Evolutionary conservation across 1,140 invertebrate species (phyloP).

Genomic region (Calliopsis andreniformis): DNA sequence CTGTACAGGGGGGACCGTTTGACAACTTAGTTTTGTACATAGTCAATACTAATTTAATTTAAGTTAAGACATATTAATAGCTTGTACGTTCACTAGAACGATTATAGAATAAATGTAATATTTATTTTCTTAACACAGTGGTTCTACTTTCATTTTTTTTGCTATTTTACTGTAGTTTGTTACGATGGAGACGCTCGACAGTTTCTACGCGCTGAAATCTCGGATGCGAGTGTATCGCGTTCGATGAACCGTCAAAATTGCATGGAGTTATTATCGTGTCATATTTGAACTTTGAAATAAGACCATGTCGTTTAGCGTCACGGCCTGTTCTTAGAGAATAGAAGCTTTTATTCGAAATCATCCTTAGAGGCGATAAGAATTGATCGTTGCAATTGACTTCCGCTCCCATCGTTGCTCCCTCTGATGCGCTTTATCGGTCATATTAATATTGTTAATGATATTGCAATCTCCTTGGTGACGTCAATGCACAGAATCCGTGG

Average conservation of each 20-base stretch:
- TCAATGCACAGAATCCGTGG: no score
- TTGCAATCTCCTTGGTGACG: neutral
- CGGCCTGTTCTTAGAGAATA: neutral
- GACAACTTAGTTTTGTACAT: constrained; percentile 37
- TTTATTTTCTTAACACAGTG: constrained; percentile 49
- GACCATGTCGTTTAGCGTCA: constrained; percentile 19
- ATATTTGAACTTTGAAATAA: constrained; percentile 40
- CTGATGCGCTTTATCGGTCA: neutral
- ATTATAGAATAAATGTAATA: constrained; percentile 55
- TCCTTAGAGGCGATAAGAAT: neutral
- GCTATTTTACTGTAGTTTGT: neutral
- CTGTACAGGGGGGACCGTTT: neutral
- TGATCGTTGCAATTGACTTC: neutral
- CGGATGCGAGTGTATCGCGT: neutral
- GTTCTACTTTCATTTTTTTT: no score
- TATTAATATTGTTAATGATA: neutral
- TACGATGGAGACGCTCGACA: neutral
- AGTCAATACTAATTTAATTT: constrained; percentile 44
- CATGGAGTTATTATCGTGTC: no score
- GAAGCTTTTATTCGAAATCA: neutral
- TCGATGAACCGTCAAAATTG: neutral
- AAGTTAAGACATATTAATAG: neutral
- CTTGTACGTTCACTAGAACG: neutral
- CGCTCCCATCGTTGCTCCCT: neutral
- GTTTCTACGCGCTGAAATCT: neutral